Base-by-base conservation (phyloP, 2,888 invertebrate genomes). In the Hypomecis atomaria region DNA sequence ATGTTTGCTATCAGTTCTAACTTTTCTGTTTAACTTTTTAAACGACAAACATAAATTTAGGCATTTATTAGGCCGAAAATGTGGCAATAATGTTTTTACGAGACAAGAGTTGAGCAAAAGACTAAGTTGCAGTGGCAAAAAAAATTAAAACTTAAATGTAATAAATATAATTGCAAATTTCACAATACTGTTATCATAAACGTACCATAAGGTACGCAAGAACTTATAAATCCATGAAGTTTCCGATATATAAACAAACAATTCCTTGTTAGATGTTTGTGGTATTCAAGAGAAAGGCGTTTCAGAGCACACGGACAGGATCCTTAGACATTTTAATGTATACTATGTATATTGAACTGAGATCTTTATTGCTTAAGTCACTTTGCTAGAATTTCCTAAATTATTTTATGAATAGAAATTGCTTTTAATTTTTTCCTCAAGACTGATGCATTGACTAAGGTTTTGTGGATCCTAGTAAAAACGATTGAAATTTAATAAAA, bases 261-360 rank as follows among this genome's bases (percentile, higher is more conserved):
- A 8, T 53, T 45, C 34, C 33, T 36, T 40, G 49, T 55, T 38
- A 47, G 78, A 72, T 80, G 78, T 81, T 81, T 82, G 78, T 74
- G 79, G 75, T 79, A 78, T 78, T 78, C 73, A 74, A 78, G 75
- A 77, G 73, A 81, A 72, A 69, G 74, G 78, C 78, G 79, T 78
- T 74, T 82, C 81, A 86, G 88, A 88, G 86, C 80, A 87, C 86
- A 85, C 78, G 48, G 49, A 65, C 64, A 62, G 58, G 65, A 66
- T 56, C 43, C 60, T 55, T 61, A 62, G 59, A 63, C 60, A 77
- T 42, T 50, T 64, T 52, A 59, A 37, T 43, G 54, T 48, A 58
- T 43, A 38, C 57, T 44, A 37, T 43, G 54, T 48, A 58, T 43
- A 38, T 60, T 44, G 37, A 65, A 57, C 50, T 61, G 65, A 65